These are phyloP conservation scores for Ciona savignyi DNA, from an alignment of 23 tunicate species.

Conservation along the genomic window DNA sequence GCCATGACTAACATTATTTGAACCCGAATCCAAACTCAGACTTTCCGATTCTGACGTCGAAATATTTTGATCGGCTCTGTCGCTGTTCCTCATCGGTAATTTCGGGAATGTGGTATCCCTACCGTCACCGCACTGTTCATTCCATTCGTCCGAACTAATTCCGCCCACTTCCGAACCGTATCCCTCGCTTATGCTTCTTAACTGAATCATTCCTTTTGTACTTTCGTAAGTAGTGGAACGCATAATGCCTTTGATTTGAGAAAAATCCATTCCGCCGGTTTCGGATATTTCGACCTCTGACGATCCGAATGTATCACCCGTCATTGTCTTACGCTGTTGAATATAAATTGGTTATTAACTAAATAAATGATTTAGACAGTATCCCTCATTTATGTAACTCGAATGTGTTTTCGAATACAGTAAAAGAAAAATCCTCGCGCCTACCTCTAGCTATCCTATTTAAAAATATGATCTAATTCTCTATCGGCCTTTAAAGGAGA, in stretches of 20 bases:
- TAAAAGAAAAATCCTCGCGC: no score
- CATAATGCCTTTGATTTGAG: not conserved
- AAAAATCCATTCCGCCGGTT: not conserved
- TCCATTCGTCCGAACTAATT: not conserved
- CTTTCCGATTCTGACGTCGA: not conserved
- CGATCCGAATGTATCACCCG: not conserved
- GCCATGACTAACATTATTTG: not conserved
- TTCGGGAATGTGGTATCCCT: not conserved
- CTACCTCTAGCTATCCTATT: no score
- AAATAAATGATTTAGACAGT: no score
- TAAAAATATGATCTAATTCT: not conserved
- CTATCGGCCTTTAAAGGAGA: no score
- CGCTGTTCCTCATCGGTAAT: not conserved
- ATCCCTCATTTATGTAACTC: no score
- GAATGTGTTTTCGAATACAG: no score
- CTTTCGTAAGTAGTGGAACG: not conserved
- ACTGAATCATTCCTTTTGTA: not conserved
- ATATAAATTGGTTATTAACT: no score
- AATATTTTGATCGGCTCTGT: not conserved
- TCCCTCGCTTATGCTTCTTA: not conserved
- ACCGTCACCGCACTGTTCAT: not conserved
- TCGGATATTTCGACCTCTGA: not conserved
- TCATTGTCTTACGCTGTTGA: not conserved
- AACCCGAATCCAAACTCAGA: not conserved
- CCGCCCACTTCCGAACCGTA: not conserved